A percentile compares a stretch with the other conserved stretches of the same genome.
phyloP scores from a whole-genome alignment of 1,140 invertebrate genomes.

The Aphelenchoides fujianensis region DNA sequence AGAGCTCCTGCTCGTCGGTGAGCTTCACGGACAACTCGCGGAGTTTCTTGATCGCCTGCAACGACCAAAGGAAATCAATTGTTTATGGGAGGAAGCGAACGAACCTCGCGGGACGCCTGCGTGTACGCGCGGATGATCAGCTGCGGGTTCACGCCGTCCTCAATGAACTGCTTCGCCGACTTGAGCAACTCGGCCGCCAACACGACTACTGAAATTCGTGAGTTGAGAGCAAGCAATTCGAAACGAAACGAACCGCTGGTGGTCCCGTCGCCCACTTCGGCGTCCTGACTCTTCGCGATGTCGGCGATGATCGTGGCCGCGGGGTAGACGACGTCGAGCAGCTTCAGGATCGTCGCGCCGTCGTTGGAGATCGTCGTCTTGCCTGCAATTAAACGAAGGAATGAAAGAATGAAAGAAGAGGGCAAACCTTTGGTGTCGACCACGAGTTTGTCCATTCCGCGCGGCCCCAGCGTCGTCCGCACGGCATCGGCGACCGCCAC shows the following conservation, averaged over 20 bases:
- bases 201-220: constrained; percentile 76
- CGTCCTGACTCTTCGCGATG: constrained; percentile 98
- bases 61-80: constrained; percentile 53
- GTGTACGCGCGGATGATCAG: constrained; percentile 83
- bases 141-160: constrained; percentile 93
- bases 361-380: constrained; percentile 98
- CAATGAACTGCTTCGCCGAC: constrained; percentile 87
- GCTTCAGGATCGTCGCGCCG: constrained; percentile 96
- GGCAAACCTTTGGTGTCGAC: constrained; percentile 72
- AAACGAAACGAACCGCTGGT: constrained; percentile 39
- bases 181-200: constrained; percentile 92
- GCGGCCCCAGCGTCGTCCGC: constrained; percentile 90
- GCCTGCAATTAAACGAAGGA: constrained; percentile 64
- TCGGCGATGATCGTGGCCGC: constrained; percentile 95
- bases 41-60: constrained; percentile 80
- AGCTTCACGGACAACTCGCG: constrained; percentile 78
- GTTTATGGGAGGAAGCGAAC: constrained; percentile 21
- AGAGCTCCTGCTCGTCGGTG: constrained; percentile 68
- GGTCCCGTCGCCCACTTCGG: constrained; percentile 74
- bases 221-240: constrained; percentile 20
- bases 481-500: constrained; percentile 89
- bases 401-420: constrained; percentile 29
- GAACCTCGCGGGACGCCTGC: constrained; percentile 71
- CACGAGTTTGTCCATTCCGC: constrained; percentile 99
- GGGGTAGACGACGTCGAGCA: constrained; percentile 93